phyloP scores from a whole-genome alignment of 2,888 invertebrate species.

The Xiphydria camelus region DNA sequence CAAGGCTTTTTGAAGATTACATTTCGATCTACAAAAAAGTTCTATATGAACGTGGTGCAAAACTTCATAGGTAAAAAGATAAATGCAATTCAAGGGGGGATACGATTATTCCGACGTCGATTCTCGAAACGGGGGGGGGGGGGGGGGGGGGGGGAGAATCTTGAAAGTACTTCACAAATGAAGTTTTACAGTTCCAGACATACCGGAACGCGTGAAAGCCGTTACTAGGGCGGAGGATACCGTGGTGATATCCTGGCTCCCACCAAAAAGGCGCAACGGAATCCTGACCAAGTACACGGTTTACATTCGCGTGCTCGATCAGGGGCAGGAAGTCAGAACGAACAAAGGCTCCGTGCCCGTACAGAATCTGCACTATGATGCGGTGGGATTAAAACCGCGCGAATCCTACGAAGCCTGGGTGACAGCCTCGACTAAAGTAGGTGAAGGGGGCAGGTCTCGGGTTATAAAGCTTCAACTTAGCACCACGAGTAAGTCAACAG shows the following conservation, averaged over 20 bases:
- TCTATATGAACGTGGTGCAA: no score
- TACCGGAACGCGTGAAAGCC: constrained; percentile 67
- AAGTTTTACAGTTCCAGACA: constrained; percentile 62
- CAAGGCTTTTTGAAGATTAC: no score
- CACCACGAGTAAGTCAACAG: constrained; percentile 47
- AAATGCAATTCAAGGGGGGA: no score
- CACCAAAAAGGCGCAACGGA: constrained; percentile 68
- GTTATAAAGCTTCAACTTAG: constrained; percentile 61
- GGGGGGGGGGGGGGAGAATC: no score
- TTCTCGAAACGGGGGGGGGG: no score
- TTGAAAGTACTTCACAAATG: no score
- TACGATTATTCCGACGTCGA: no score
- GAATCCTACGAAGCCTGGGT: constrained; percentile 67
- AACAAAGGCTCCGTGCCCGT: constrained; percentile 57
- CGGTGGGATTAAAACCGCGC: constrained; percentile 60
- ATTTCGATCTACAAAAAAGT: no score
- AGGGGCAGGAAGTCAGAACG: constrained; percentile 61
- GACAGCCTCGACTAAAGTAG: constrained; percentile 65
- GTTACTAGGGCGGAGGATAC: constrained; percentile 64
- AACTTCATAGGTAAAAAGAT: no score
- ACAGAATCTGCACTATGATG: constrained; percentile 61
- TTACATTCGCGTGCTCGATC: constrained; percentile 62
- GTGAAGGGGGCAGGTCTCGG: constrained; percentile 65
- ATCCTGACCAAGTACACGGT: constrained; percentile 66
- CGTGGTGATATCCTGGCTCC: constrained; percentile 68